Evolutionary conservation across 2,888 invertebrate genomes (phyloP).

Genomic region (Leptopilina drosophilae): DNA sequence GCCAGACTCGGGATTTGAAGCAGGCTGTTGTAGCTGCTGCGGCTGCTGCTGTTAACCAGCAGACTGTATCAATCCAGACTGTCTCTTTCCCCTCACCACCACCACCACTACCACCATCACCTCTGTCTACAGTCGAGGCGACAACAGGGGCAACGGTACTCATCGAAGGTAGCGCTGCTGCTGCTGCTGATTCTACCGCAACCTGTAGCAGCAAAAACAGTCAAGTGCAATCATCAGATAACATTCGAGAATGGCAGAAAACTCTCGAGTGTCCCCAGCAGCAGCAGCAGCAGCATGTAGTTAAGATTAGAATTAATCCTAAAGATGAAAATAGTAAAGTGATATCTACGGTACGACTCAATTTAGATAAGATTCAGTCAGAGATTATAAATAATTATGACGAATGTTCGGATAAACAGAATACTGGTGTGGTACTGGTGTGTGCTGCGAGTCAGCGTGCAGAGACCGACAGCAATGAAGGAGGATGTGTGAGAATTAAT

Average conservation of each 20-base stretch:
- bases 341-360: constrained; percentile 69
- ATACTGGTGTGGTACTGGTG: constrained; percentile 61
- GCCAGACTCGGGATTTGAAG: constrained; percentile 59
- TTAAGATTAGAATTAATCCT: constrained; percentile 85
- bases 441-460: constrained; percentile 60
- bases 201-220: constrained; percentile 70
- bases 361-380: constrained; percentile 56
- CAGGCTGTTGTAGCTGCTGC: constrained; percentile 51
- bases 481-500: constrained; percentile 81
- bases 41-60: constrained; percentile 53
- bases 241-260: constrained; percentile 62
- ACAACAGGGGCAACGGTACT: constrained; percentile 78
- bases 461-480: constrained; percentile 61
- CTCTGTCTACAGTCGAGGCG: constrained; percentile 61
- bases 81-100: constrained; percentile 63
- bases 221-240: constrained; percentile 66
- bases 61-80: constrained; percentile 72
- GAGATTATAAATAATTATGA: background rate
- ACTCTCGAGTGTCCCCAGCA: constrained; percentile 54
- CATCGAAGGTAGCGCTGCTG: constrained; percentile 67
- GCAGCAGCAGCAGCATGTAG: constrained; percentile 78
- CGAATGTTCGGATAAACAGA: constrained; percentile 54
- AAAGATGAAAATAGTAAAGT: constrained; percentile 77
- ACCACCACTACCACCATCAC: background rate
- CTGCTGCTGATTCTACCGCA: constrained; percentile 64